phyloP scores from a whole-genome alignment of 2,113 vertebrate genomes.

The Leptosomus discolor region DNA sequence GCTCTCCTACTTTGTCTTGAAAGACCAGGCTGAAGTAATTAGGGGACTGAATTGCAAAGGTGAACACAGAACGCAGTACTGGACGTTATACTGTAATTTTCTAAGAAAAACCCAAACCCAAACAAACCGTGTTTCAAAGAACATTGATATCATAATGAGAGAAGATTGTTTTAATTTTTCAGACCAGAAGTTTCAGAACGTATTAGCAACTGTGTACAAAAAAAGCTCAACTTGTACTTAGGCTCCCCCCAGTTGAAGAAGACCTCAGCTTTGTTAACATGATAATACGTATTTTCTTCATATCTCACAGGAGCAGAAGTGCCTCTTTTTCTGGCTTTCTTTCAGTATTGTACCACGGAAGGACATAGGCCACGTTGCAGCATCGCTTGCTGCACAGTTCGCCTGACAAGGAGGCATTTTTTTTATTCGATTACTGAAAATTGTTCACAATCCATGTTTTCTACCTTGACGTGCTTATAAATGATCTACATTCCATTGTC shows the following conservation, averaged over 20 bases:
- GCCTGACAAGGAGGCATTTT: not conserved
- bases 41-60: not conserved
- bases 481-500: not conserved
- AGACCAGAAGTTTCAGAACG: not conserved
- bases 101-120: no score
- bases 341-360: not conserved
- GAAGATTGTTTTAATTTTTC: not conserved
- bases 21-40: not conserved
- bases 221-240: not conserved
- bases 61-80: not conserved
- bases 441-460: not conserved
- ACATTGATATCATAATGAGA: not conserved
- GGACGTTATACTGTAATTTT: not conserved
- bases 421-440: not conserved
- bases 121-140: not conserved
- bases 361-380: not conserved
- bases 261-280: not conserved
- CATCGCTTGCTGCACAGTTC: not conserved
- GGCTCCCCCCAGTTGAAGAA: not conserved
- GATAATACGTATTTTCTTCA: not conserved
- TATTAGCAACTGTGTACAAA: not conserved
- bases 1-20: not conserved
- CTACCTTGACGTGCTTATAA: constrained; percentile 26
- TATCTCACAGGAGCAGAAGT: not conserved
- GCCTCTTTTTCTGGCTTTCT: not conserved